Conservation (phyloP, 1,140 invertebrate species). For the Bicyclus anynana region DNA sequence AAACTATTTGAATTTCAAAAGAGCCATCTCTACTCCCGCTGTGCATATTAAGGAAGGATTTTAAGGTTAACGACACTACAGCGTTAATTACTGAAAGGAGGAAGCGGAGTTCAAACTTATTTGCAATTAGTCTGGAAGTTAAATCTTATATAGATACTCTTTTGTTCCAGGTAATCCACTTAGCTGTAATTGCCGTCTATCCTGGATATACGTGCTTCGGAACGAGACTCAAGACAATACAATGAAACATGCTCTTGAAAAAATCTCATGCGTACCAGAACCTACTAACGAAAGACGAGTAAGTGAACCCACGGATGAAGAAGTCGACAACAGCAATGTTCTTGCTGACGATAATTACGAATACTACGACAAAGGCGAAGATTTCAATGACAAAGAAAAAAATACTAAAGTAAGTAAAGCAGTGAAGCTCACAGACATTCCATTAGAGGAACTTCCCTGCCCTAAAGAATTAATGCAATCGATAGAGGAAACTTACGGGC, state of each 20-base stretch:
- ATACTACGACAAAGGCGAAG: slow-evolving; percentile 61
- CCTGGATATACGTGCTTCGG: slow-evolving; percentile 80
- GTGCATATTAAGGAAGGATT: slow-evolving; percentile 22
- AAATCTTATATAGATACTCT: slow-evolving; percentile 27
- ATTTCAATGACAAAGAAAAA: slow-evolving; percentile 45
- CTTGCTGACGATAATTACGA: slow-evolving; percentile 58
- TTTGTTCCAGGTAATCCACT: slow-evolving; percentile 80
- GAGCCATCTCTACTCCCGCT: slow-evolving; percentile 13
- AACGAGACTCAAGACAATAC: slow-evolving; percentile 79
- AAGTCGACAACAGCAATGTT: slow-evolving; percentile 40
- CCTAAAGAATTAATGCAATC: slow-evolving; percentile 65
- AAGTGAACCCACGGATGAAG: slow-evolving; percentile 41
- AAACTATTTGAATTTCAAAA: slow-evolving; percentile 29
- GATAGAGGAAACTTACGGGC: slow-evolving; percentile 62
- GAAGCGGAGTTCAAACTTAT: slow-evolving; percentile 5
- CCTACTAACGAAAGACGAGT: slow-evolving; percentile 37
- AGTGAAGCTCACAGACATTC: slow-evolving; percentile 56
- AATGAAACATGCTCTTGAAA: slow-evolving; percentile 78
- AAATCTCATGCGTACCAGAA: slow-evolving; percentile 76
- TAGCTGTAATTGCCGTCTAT: slow-evolving; percentile 81
- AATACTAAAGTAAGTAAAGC: slow-evolving; percentile 47
- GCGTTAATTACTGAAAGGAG: slow-evolving; percentile 11
- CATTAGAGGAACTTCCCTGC: slow-evolving; percentile 59
- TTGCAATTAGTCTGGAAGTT: slow-evolving; percentile 21
- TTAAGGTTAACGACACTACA: slow-evolving; percentile 24